Conservation (phyloP, 2,113 vertebrate genomes). For the Pandion haliaetus region DNA sequence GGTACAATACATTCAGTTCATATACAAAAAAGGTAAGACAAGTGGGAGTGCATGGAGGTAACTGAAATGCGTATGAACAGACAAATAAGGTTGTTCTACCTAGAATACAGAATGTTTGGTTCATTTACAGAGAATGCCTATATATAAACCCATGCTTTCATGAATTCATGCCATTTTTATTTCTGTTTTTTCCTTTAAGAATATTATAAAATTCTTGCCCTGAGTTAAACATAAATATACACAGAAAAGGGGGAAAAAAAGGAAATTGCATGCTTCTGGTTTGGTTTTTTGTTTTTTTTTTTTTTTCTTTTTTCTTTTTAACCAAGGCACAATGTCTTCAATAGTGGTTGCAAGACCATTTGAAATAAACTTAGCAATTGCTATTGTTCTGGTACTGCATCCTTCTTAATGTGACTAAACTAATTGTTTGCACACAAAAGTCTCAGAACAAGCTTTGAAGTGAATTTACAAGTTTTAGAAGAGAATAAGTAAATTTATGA, state of each 20-base stretch:
- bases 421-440: conserved; percentile 55
- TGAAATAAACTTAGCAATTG: conserved; percentile 45
- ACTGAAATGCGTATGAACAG: background rate
- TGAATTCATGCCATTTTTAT: conserved; percentile 53
- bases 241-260: background rate
- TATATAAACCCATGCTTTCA: conserved; percentile 42
- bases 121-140: conserved; percentile 29
- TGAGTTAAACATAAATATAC: conserved; percentile 63
- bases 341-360: conserved; percentile 20
- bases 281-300: background rate
- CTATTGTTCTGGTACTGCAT: conserved; percentile 47
- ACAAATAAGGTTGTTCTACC: conserved; percentile 9
- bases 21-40: background rate
- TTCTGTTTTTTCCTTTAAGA: conserved; percentile 25
- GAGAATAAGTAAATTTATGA: conserved; percentile 47
- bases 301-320: background rate
- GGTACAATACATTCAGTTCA: background rate
- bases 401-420: conserved; percentile 42
- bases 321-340: conserved; percentile 64
- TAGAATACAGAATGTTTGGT: background rate
- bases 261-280: conserved; percentile 29
- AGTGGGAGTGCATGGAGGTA: background rate
- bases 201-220: conserved; percentile 58
- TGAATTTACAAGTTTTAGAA: conserved; percentile 53
- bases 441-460: conserved; percentile 55